Evolutionary conservation across 2,888 invertebrate species (phyloP).

Genomic region (Epistrophe grossulariae): DNA sequence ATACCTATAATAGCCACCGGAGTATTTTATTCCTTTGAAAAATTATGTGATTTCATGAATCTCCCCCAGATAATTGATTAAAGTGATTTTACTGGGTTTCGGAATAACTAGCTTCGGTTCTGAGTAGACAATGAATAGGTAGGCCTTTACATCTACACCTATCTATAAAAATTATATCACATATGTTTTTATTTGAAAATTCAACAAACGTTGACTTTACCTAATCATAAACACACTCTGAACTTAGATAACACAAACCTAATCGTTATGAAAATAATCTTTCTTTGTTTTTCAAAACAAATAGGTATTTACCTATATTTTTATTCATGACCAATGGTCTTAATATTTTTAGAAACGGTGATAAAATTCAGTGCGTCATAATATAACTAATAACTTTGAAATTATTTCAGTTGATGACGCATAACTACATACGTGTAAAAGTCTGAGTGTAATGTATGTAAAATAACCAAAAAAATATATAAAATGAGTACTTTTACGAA

Average conservation of each 20-base stretch:
- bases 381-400: not conserved
- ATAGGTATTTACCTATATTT: not conserved
- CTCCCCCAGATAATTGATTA: no score
- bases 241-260: not conserved
- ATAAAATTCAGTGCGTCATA: slow-evolving; percentile 6
- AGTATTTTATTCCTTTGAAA: no score
- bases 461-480: not conserved
- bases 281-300: not conserved
- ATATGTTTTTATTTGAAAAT: no score
- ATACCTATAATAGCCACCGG: no score
- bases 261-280: not conserved
- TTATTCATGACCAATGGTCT: not conserved
- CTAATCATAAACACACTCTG: not conserved
- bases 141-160: no score
- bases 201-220: not conserved
- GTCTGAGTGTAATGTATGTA: not conserved
- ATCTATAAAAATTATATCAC: no score
- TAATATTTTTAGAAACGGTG: not conserved
- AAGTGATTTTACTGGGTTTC: no score
- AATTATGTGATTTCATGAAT: no score
- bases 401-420: slow-evolving; percentile 13
- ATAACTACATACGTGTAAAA: not conserved
- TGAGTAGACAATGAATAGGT: no score
- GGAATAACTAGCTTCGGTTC: no score
- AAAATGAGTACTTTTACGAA: not conserved